These are phyloP conservation scores for Rhombomys opimus DNA, from an alignment of 2,113 vertebrate genomes.

Conservation along the genomic window DNA sequence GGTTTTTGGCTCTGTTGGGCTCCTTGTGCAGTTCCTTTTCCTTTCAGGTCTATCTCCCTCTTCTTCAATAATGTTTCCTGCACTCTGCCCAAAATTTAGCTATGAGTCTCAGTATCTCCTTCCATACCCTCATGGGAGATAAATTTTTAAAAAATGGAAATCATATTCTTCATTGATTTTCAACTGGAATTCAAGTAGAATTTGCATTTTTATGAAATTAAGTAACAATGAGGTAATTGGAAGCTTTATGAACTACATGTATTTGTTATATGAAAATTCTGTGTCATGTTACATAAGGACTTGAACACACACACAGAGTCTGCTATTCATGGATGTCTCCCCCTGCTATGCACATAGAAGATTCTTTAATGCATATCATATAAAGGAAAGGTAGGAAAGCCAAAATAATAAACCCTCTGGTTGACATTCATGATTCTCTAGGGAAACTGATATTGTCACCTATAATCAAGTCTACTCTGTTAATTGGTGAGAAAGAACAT, in stretches of 20 bases:
- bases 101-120: too few species aligned
- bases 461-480: background rate
- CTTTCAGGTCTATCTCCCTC: too few species aligned
- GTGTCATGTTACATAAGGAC: background rate
- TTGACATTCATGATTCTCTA: background rate
- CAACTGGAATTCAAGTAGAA: background rate
- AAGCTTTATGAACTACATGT: background rate
- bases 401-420: background rate
- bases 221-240: background rate
- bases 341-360: too few species aligned
- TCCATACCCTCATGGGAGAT: background rate
- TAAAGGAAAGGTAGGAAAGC: background rate
- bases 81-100: too few species aligned
- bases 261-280: background rate
- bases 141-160: background rate
- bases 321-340: background rate
- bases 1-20: too few species aligned
- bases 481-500: background rate
- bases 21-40: too few species aligned
- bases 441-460: background rate
- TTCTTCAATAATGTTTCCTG: too few species aligned
- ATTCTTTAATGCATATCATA: background rate
- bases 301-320: background rate
- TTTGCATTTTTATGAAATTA: background rate
- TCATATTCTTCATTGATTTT: background rate